Conservation (phyloP, 2,113 vertebrate genomes). For the Coryphaenoides rupestris region DNA sequence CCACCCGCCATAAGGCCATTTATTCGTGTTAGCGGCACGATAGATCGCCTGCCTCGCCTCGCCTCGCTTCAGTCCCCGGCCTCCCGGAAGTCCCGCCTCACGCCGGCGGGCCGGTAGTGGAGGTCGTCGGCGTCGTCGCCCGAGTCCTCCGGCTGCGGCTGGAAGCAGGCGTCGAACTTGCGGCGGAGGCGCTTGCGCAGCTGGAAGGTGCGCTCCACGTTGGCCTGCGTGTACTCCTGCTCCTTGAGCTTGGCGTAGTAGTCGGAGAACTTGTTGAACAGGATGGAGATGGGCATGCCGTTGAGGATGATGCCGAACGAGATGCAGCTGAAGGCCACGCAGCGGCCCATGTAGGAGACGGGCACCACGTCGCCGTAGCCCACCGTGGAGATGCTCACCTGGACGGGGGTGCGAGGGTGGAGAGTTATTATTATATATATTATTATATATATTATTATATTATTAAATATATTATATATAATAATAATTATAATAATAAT, state of each 20-base stretch:
- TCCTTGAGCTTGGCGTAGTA: slow-evolving; percentile 84
- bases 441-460: too few species aligned
- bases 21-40: slow-evolving; percentile 21
- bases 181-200: slow-evolving; percentile 64
- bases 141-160: slow-evolving; percentile 41
- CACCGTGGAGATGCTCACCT: slow-evolving; percentile 92
- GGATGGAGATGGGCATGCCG: slow-evolving; percentile 85
- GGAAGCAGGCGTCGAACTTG: slow-evolving; percentile 63
- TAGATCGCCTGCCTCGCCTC: neutral
- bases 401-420: slow-evolving; percentile 2
- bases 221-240: slow-evolving; percentile 71
- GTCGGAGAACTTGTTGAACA: slow-evolving; percentile 75
- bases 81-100: slow-evolving; percentile 18
- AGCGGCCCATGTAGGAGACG: slow-evolving; percentile 76
- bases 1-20: slow-evolving; percentile 43
- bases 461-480: too few species aligned
- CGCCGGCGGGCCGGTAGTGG: slow-evolving; percentile 39
- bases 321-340: slow-evolving; percentile 85
- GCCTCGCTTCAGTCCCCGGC: slow-evolving; percentile 26
- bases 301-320: slow-evolving; percentile 93
- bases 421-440: too few species aligned
- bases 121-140: slow-evolving; percentile 63
- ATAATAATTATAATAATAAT: too few species aligned
- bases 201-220: slow-evolving; percentile 67
- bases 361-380: slow-evolving; percentile 88